These are phyloP conservation scores for Drymonia ruficornis DNA, from an alignment of 2,888 invertebrate species.

Conservation along the genomic window DNA sequence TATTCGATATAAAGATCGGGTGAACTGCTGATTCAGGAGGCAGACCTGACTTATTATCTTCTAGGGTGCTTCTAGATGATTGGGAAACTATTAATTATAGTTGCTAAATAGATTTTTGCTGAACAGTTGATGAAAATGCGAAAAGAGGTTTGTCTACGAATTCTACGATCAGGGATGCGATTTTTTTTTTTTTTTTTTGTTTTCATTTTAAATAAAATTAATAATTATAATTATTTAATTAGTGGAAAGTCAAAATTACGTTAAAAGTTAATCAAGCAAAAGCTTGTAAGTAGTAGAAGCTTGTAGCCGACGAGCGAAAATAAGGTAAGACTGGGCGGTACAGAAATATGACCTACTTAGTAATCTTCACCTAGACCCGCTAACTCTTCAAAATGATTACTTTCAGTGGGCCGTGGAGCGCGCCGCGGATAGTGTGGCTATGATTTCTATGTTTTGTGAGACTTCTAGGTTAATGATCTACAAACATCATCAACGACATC, in stretches of 20 bases:
- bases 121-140: too few relatives aligned
- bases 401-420: constrained; percentile 11
- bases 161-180: too few relatives aligned
- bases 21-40: background rate
- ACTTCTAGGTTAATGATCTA: too few relatives aligned
- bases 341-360: constrained; percentile 25
- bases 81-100: too few relatives aligned
- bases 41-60: background rate
- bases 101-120: too few relatives aligned
- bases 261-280: constrained; percentile 1
- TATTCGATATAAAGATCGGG: background rate
- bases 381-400: constrained; percentile 30
- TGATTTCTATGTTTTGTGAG: background rate
- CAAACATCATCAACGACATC: too few relatives aligned
- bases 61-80: too few relatives aligned
- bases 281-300: background rate
- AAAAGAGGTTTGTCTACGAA: too few relatives aligned
- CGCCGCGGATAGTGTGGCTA: background rate
- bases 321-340: constrained; percentile 2
- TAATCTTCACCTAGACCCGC: constrained; percentile 33
- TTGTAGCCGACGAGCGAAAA: background rate
- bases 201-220: too few relatives aligned
- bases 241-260: too few relatives aligned
- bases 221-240: too few relatives aligned
- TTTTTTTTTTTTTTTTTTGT: too few relatives aligned